Percentiles rank a stretch among this genome's conserved stretches.
Conservation (phyloP, 2,797 vertebrate species). For the Anguilla obscura region DNA sequence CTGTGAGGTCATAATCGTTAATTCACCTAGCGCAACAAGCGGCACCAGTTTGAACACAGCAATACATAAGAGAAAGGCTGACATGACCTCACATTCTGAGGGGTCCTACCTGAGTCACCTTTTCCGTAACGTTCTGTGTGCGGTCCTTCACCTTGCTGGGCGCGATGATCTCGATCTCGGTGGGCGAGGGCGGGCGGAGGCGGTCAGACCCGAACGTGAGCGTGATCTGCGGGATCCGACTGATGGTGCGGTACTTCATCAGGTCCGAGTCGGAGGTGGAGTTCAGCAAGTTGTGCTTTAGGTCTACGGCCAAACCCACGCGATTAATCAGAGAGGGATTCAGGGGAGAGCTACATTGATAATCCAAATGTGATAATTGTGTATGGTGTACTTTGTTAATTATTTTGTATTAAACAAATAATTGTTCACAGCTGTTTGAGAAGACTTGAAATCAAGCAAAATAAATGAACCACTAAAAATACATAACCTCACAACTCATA, state of each 20-base stretch:
- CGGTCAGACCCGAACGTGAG: conserved; percentile 79
- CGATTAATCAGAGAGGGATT: background rate
- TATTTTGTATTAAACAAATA: conserved; percentile 1
- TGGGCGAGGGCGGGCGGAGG: conserved; percentile 70
- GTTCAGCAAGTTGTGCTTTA: conserved; percentile 69
- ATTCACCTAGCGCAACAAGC: background rate
- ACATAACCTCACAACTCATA: background rate
- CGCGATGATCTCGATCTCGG: conserved; percentile 84
- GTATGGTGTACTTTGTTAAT: background rate
- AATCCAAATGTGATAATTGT: background rate
- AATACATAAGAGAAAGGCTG: background rate
- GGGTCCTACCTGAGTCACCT: conserved; percentile 86
- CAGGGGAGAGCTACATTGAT: background rate
- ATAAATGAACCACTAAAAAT: background rate
- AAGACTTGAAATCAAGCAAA: background rate
- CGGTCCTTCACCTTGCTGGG: conserved; percentile 87
- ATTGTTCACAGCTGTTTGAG: background rate
- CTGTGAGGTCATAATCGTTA: background rate
- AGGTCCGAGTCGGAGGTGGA: conserved; percentile 77
- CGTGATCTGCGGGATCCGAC: conserved; percentile 77
- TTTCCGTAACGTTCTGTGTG: conserved; percentile 91
- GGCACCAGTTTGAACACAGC: background rate
- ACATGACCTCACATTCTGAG: background rate
- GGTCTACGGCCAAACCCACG: conserved; percentile 34
- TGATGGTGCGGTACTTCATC: conserved; percentile 78